These are phyloP conservation scores for Astyanax mexicanus DNA, from an alignment of 2,797 vertebrate genomes.

Conservation along the genomic window DNA sequence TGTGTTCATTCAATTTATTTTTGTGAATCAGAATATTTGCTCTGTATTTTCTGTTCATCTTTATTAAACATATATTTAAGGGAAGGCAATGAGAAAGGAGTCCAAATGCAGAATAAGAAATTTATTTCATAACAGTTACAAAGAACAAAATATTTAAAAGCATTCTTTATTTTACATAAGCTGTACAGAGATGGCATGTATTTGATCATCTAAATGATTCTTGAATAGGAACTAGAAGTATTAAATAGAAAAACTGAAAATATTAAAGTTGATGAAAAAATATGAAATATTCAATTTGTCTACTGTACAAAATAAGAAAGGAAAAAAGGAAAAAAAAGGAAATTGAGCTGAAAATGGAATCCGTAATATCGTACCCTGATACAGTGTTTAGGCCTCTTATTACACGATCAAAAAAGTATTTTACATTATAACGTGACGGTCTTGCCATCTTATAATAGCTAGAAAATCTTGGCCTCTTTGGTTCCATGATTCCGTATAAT, in stretches of 20 bases:
- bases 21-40: too few relatives aligned
- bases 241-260: slow-evolving; percentile 87
- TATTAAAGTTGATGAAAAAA: slow-evolving; percentile 82
- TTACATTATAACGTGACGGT: slow-evolving; percentile 81
- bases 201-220: slow-evolving; percentile 88
- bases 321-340: slow-evolving; percentile 65
- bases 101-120: slow-evolving; percentile 74
- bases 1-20: too few relatives aligned
- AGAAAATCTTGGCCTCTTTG: slow-evolving; percentile 93
- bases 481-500: slow-evolving; percentile 95
- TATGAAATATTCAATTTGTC: slow-evolving; percentile 85
- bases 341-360: slow-evolving; percentile 85
- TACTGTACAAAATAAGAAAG: slow-evolving; percentile 87
- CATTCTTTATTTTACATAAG: slow-evolving; percentile 88
- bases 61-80: background rate
- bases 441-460: slow-evolving; percentile 85
- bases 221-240: slow-evolving; percentile 87
- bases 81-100: slow-evolving; percentile 22
- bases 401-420: slow-evolving; percentile 80
- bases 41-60: too few relatives aligned
- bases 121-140: slow-evolving; percentile 81
- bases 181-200: slow-evolving; percentile 92
- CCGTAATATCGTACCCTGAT: slow-evolving; percentile 89
- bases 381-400: slow-evolving; percentile 89
- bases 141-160: slow-evolving; percentile 79